Evolutionary conservation across 1,140 invertebrate species (phyloP), one percentile per base, ranked within the genome.

Genomic region (Panagrolaimus sp.): DNA sequence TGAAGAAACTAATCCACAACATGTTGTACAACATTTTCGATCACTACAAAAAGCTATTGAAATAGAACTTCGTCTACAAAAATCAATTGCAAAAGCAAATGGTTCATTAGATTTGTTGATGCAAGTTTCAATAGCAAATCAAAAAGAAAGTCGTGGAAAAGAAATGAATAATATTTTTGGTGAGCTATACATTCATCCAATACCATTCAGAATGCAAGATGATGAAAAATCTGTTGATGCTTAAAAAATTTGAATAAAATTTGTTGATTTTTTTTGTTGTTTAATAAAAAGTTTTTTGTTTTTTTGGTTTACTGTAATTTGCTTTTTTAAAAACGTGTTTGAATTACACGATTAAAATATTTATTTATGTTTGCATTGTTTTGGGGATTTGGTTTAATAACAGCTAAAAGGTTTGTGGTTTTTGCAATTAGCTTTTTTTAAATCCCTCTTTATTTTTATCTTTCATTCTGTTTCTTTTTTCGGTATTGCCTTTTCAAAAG

Each of bases 1-100:
- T 14, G 69, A 70, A 63, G 69, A 70, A 42, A 63, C 13, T 11
- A 57, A 57, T 57, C 27, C 51, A 13, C 20, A 25, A 25, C 20
- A 25, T 20, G 51, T 57, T 13, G 51, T 57, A 16, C 51, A 57
- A 13, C 51, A 57, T 57, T 57, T 57, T 27, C 51, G 51, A 20
- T 20, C 14, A 11, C 20, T 57, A 16, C 51, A 57, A 57, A 20
- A 27, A 25, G 51, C 51, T 27, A 57, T 57, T 27, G 51, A 57
- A 25, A 27, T 27, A 11, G 51, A 57, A 16, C 27, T 57, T 20
- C 51, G 51, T 57, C 51, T 57, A n/a, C 51, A 57, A 16, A 57
- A 57, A 27, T 57, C 51, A 9, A 57, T 57, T 9, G 51, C 51
- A 1, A 57, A 57, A 27, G 51, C 51, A 3, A 25, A 27, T 57